Base-by-base conservation (phyloP, 2,113 vertebrate genomes). In the Amazona vittata region DNA sequence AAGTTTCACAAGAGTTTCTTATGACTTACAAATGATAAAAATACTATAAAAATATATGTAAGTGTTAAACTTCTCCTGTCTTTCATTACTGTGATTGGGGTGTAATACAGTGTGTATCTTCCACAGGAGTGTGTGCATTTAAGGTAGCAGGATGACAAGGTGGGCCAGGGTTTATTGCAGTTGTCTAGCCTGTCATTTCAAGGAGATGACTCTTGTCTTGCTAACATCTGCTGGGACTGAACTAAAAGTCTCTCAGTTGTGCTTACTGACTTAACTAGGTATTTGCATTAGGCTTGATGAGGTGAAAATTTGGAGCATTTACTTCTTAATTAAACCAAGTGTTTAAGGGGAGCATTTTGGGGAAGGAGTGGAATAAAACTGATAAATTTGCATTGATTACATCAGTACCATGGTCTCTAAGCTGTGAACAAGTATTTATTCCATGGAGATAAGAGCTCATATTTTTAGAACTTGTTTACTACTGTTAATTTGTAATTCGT, bases 101-200 rank as follows among this genome's bases (percentile, higher is more conserved):
- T 28, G 6, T 74, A 47, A 25, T 3, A 19, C 10, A 12, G 13
- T 3, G 1, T 5, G 0, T 55, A 2, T 60, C 16, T 67, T 91
- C 16, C 21, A 15, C 37, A 43, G 39, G 22, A 47, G 8, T 5
- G 31, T 55, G 43, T 3, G 2, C 20, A 3, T 59, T 5, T 63
- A 39, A 74, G 31, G 10, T 29, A 55, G 15, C 25, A 43, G 59
- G 49, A 15, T 82, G 44, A 17, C 31, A 73, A 29, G 8, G 10
- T 75, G 67, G 39, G 11, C 55, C n/a, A 26, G 47, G 8, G 9
- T 78, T 94, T 22, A 31, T 12, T 78, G 71, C 50, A 88, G 53
- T 12, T 35, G 63, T 17, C 28, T 50, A 53, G 28, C 49, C 22
- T 63, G 55, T 80, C 19, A 3, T 70, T 89, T 93, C 64, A 78